Evolutionary conservation across 2,888 invertebrate species (phyloP).

Genomic region (Drosophila colorata): DNA sequence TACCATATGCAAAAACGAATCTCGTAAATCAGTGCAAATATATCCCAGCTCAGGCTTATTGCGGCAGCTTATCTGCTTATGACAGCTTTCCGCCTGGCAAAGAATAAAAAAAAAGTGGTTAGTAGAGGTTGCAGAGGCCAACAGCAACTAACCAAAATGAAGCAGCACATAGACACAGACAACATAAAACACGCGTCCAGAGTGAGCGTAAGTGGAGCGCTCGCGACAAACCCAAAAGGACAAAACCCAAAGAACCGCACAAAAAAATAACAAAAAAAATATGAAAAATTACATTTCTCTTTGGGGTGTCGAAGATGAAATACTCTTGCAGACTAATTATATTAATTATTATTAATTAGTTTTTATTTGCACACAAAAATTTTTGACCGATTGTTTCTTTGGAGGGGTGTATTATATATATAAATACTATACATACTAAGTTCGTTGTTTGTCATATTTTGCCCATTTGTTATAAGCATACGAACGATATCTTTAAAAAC

Average conservation of each 20-base stretch:
- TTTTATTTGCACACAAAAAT: no score
- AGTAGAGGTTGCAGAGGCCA: constrained; percentile 17
- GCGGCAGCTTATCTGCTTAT: constrained; percentile 85
- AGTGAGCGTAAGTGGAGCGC: constrained; percentile 37
- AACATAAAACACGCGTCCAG: constrained; percentile 75
- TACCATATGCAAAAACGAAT: constrained; percentile 80
- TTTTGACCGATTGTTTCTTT: no score
- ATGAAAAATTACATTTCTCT: neutral
- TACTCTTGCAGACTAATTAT: neutral
- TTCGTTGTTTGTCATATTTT: no score
- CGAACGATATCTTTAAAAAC: no score
- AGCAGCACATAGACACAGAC: constrained; percentile 67
- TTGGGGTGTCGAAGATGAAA: neutral
- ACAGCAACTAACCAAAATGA: constrained; percentile 52
- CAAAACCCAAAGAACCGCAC: constrained; percentile 68
- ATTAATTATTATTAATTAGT: no score
- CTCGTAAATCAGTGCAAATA: constrained; percentile 82
- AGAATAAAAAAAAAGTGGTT: constrained; percentile 9
- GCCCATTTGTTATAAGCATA: no score
- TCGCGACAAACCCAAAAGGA: constrained; percentile 68
- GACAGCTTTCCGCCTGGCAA: constrained; percentile 83
- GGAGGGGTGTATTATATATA: no score
- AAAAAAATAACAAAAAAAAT: constrained; percentile 16
- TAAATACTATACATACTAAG: no score
- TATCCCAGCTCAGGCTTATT: constrained; percentile 82